A percentile compares a stretch with the other conserved stretches of the same genome.
Conservation (phyloP, 2,113 vertebrate species). For the Rhinolophus sinicus region DNA sequence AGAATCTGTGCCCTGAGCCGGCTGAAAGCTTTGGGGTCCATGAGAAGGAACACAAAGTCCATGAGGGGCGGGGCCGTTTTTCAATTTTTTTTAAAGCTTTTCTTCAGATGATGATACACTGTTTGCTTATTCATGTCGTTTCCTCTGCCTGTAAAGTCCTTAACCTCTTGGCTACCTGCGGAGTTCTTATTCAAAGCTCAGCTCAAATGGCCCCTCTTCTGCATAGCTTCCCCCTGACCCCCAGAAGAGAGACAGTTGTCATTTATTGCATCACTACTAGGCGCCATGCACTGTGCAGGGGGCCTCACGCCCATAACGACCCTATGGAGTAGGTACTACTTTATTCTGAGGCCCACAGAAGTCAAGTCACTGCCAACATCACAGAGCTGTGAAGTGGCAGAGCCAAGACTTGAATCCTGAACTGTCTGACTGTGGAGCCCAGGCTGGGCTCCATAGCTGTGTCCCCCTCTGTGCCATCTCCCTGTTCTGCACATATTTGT, state of each 20-base stretch:
- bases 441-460: neutral
- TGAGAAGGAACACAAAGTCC: neutral
- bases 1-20: neutral
- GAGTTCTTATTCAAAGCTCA: conserved; percentile 9
- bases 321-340: neutral
- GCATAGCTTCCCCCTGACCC: neutral
- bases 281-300: neutral
- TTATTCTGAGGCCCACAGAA: neutral
- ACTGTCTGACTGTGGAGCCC: neutral
- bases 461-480: neutral
- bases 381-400: neutral
- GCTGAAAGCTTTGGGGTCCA: neutral
- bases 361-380: neutral
- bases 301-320: neutral
- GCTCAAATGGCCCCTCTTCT: neutral
- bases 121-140: neutral
- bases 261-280: neutral
- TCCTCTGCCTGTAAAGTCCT: neutral
- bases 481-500: neutral
- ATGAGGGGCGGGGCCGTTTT: neutral
- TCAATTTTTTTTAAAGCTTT: neutral
- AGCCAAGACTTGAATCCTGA: neutral
- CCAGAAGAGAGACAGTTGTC: neutral
- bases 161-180: neutral
- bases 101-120: neutral